phyloP scores from a whole-genome alignment of 2,888 invertebrate genomes.

The Xestia c-nigrum region DNA sequence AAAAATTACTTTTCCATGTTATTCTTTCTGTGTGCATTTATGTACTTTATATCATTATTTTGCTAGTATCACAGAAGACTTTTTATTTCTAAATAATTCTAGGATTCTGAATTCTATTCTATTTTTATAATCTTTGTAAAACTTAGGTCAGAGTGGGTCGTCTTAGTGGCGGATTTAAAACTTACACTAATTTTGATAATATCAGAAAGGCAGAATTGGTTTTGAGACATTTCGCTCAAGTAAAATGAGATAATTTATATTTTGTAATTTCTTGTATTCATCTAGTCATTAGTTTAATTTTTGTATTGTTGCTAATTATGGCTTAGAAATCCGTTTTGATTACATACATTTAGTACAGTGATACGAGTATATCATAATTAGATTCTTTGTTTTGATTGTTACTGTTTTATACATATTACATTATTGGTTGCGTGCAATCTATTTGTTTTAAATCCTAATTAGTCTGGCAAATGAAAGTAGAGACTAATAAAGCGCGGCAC shows the following conservation, averaged over 20 bases:
- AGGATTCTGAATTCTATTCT: background rate
- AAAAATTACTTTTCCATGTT: too few relatives aligned
- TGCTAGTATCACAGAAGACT: too few relatives aligned
- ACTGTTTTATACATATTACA: slow-evolving; percentile 1
- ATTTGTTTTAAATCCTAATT: slow-evolving; percentile 4
- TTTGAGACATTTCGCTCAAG: slow-evolving; percentile 9
- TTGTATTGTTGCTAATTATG: slow-evolving; percentile 21
- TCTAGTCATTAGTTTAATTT: slow-evolving; percentile 61
- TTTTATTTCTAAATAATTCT: background rate
- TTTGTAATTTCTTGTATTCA: slow-evolving; percentile 28
- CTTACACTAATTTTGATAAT: background rate
- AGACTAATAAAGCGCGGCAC: too few relatives aligned
- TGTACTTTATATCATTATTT: background rate
- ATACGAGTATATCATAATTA: background rate
- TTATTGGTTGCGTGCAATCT: slow-evolving; percentile 10
- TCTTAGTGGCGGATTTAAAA: background rate
- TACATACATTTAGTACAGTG: background rate
- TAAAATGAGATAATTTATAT: background rate
- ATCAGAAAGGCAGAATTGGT: background rate
- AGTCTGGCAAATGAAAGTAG: too few relatives aligned
- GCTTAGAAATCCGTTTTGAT: background rate
- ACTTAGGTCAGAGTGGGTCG: background rate
- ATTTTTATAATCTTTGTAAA: background rate
- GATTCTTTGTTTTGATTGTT: slow-evolving; percentile 1
- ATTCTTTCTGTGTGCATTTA: too few relatives aligned